These are phyloP conservation scores for Denticeps clupeoides DNA, from an alignment of 2,797 vertebrate species.

Conservation along the genomic window DNA sequence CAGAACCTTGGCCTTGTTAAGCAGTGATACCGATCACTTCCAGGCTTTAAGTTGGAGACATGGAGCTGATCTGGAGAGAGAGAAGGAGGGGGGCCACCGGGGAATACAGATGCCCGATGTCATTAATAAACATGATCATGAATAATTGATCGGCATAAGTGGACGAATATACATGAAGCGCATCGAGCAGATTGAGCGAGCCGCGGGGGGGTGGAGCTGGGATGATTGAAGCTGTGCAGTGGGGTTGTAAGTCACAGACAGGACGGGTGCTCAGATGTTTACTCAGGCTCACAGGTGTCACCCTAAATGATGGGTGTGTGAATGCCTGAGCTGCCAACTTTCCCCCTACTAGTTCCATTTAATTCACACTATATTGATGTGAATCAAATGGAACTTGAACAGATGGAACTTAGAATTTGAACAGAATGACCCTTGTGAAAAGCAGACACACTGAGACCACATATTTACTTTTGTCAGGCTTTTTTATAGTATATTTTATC, in stretches of 20 bases:
- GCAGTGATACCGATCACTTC: slow-evolving; percentile 2
- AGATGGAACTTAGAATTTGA: too few relatives aligned
- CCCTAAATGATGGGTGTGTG: not conserved
- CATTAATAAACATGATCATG: slow-evolving; percentile 68
- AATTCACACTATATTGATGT: too few relatives aligned
- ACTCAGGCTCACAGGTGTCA: not conserved
- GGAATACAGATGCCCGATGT: slow-evolving; percentile 46
- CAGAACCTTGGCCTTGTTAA: slow-evolving; percentile 15
- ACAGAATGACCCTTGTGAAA: too few relatives aligned
- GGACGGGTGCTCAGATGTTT: not conserved
- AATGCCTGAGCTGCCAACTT: too few relatives aligned
- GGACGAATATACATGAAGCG: slow-evolving; percentile 30
- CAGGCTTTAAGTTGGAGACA: not conserved
- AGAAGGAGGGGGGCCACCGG: slow-evolving; percentile 19
- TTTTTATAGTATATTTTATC: too few relatives aligned
- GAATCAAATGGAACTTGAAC: too few relatives aligned
- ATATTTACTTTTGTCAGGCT: too few relatives aligned
- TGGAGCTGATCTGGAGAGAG: not conserved
- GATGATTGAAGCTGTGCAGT: not conserved
- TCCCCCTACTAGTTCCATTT: too few relatives aligned
- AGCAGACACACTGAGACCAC: too few relatives aligned
- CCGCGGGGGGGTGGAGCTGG: slow-evolving; percentile 13
- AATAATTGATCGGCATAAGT: slow-evolving; percentile 57
- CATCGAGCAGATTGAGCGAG: slow-evolving; percentile 24
- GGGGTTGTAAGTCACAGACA: not conserved